Evolutionary conservation across 64 coral and sea anemone genomes (phyloP), one percentile per base, ranked within the genome.

Genomic region (Orbicella faveolata): DNA sequence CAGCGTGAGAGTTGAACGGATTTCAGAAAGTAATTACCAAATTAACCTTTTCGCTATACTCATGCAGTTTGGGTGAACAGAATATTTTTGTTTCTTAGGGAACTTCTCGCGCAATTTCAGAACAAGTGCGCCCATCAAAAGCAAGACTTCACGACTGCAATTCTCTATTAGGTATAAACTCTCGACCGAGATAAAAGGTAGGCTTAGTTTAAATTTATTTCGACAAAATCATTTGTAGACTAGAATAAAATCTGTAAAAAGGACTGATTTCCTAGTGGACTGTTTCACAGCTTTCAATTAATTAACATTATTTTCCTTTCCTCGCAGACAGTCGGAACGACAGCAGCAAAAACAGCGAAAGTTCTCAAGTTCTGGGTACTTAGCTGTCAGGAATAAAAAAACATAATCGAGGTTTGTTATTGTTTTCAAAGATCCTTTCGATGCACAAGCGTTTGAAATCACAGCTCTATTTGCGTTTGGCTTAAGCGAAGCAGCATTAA

Each of bases 361-460:
- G n/a, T 70, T 70, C 67, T 70, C 67, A 70, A 70, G 20, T n/a
- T 70, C 67, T 70, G 75, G 37, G 41, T 78, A 78, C 6, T 78
- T 78, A 51, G 41, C 75, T 78, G 37, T 18, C 36, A 52, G 16
- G 2, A 78, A 52, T 70, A 78, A 78, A 78, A 7, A 18, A 23
- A 78, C 41, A 39, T 48, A 52, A 51, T 78, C 21, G 2, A n/a
- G 18, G 0, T 11, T 17, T 78, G 53, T 23, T 52, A 9, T 78
- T 51, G 75, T 78, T 1, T 21, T 52, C 75, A 78, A 51, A n/a
- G 75, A 78, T 44, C 12, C 21, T 19, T 78, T 78, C 3, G 36
- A 44, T 78, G 75, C 75, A 44, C 19, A 21, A 78, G 51, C 41
- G 20, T 44, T 34, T 78, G 14, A 78, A 78, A 78, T 78, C 21